Evolutionary conservation across 1,140 invertebrate species (phyloP).

Genomic region (Bombus affinis): DNA sequence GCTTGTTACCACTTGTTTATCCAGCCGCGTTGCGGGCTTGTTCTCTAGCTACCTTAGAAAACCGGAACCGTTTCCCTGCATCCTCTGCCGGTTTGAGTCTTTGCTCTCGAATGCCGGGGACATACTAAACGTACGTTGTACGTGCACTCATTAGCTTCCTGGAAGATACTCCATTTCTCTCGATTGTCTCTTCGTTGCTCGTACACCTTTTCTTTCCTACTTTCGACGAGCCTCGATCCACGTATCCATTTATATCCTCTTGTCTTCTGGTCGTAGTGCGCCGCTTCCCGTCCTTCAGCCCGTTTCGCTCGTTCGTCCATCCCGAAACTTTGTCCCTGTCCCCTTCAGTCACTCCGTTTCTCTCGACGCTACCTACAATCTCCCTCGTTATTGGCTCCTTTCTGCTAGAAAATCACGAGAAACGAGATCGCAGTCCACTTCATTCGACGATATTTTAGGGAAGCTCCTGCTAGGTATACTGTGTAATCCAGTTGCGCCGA

Average conservation of each 20-base stretch:
- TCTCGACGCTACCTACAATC: not conserved
- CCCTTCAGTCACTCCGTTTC: not conserved
- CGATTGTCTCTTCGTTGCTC: conserved; percentile 1
- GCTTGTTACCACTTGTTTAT: conserved; percentile 78
- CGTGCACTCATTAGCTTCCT: conserved; percentile 67
- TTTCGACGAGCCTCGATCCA: conserved; percentile 21
- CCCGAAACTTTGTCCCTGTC: not conserved
- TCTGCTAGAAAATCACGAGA: conserved; percentile 8
- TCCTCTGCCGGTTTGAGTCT: conserved; percentile 29
- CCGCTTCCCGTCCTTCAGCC: not conserved
- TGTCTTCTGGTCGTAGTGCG: not conserved
- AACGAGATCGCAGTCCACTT: not conserved
- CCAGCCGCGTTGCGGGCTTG: conserved; percentile 58
- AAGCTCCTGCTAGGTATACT: not conserved
- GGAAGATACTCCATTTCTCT: conserved; percentile 11
- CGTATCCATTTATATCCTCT: conserved; percentile 40
- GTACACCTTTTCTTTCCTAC: conserved; percentile 30
- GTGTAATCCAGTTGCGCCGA: not conserved
- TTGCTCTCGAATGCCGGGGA: conserved; percentile 64
- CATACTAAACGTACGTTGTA: conserved; percentile 71
- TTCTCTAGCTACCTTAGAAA: conserved; percentile 63
- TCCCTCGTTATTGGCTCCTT: conserved; percentile 9
- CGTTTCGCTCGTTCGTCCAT: not conserved
- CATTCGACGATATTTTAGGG: not conserved
- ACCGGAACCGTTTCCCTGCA: conserved; percentile 26